phyloP scores from a whole-genome alignment of 2,113 vertebrate genomes.

The Pachyramphus minor region DNA sequence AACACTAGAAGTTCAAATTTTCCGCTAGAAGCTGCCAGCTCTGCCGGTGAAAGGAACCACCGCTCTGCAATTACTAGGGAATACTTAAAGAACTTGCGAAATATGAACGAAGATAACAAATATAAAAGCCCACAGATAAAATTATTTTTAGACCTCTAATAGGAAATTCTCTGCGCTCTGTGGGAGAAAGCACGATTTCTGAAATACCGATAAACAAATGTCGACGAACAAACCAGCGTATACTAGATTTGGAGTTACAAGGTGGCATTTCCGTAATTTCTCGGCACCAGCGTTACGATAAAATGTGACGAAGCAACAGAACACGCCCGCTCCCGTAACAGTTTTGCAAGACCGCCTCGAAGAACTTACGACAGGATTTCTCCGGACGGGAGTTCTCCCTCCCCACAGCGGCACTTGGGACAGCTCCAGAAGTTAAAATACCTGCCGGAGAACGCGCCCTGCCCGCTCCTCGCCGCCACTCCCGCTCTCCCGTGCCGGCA shows the following conservation, averaged over 20 bases:
- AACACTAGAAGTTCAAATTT: neutral
- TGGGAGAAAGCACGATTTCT: neutral
- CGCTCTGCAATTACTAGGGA: neutral
- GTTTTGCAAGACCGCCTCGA: neutral
- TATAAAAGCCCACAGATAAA: neutral
- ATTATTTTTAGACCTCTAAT: neutral
- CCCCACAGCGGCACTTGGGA: neutral
- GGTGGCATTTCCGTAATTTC: neutral
- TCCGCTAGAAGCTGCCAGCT: constrained; percentile 4
- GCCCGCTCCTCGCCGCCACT: neutral
- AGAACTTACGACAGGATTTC: accelerated
- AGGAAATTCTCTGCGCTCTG: neutral
- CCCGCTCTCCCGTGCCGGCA: neutral
- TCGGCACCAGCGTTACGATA: neutral
- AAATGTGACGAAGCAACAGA: neutral
- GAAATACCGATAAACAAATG: neutral
- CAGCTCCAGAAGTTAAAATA: neutral
- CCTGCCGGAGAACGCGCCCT: accelerated
- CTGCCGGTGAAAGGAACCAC: neutral
- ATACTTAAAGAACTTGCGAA: neutral
- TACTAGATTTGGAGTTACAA: accelerated
- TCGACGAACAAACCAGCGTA: neutral
- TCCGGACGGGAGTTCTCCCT: neutral
- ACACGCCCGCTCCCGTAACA: neutral
- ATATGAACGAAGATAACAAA: accelerated